phyloP scores from a whole-genome alignment of 2,888 invertebrate genomes.

The Nemoura dubitans region DNA sequence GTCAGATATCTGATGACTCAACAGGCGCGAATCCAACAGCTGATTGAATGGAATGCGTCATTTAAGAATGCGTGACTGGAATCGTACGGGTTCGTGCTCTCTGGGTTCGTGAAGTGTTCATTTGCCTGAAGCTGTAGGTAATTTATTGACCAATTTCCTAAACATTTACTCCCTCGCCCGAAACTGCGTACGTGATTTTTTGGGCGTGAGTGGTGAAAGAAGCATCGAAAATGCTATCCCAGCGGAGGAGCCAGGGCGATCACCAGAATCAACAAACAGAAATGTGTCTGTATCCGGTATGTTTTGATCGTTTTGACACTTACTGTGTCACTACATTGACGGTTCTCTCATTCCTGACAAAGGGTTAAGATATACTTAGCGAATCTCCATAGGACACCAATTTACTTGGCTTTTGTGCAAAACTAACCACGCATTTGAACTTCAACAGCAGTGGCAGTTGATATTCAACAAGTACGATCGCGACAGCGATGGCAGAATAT shows the following conservation, averaged over 20 bases:
- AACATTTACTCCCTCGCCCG: background rate
- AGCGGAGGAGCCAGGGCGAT: background rate
- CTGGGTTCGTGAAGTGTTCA: slow-evolving; percentile 1
- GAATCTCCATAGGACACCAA: too few species aligned
- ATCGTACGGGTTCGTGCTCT: background rate
- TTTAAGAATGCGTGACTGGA: background rate
- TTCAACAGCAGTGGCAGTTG: slow-evolving; percentile 55
- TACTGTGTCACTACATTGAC: too few species aligned
- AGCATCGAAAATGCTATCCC: background rate
- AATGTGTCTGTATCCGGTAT: background rate
- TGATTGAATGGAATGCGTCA: slow-evolving; percentile 12
- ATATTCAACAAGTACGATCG: slow-evolving; percentile 67
- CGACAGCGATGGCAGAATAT: slow-evolving; percentile 76
- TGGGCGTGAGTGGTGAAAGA: background rate
- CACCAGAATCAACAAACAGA: background rate
- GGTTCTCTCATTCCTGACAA: too few species aligned
- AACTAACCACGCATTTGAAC: background rate
- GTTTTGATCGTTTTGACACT: too few species aligned
- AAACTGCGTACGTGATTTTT: background rate
- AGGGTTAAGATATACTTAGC: too few species aligned
- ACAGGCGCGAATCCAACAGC: background rate
- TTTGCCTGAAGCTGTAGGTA: background rate
- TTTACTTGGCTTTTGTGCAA: too few species aligned
- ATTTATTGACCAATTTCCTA: background rate
- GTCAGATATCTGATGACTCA: background rate